phyloP scores from a whole-genome alignment of 1,140 invertebrate genomes.

The Scaptomyza hsui region DNA sequence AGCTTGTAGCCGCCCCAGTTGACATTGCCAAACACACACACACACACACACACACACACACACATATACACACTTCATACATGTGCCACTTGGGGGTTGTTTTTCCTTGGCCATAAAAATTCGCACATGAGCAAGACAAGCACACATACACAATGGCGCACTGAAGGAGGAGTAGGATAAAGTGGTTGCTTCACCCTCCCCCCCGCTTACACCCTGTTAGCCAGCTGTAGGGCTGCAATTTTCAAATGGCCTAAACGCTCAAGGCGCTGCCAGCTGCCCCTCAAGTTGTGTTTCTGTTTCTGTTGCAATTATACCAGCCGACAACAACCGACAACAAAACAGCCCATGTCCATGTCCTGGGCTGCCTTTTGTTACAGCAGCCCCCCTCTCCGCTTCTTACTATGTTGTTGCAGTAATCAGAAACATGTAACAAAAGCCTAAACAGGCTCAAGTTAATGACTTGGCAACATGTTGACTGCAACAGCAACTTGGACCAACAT shows the following conservation, averaged over 20 bases:
- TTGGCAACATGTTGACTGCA: constrained; percentile 76
- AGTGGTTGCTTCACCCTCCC: constrained; percentile 57
- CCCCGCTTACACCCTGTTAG: background rate
- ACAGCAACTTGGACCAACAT: constrained; percentile 53
- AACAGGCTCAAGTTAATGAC: constrained; percentile 81
- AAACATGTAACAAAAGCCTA: constrained; percentile 79
- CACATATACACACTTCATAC: constrained; percentile 23
- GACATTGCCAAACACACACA: constrained; percentile 67
- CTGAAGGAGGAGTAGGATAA: constrained; percentile 10
- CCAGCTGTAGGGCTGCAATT: constrained; percentile 59
- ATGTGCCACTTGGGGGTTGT: constrained; percentile 72
- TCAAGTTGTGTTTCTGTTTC: constrained; percentile 29
- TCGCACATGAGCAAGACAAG: constrained; percentile 69
- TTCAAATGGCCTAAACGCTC: constrained; percentile 80
- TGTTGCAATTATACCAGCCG: constrained; percentile 50
- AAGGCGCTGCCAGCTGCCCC: constrained; percentile 59
- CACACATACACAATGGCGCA: constrained; percentile 59
- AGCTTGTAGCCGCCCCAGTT: constrained; percentile 80
- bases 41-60: constrained; percentile 29
- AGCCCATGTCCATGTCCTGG: constrained; percentile 68
- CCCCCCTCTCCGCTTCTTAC: background rate
- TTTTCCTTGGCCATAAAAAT: constrained; percentile 73
- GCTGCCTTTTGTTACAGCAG: constrained; percentile 62
- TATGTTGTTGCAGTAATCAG: constrained; percentile 64
- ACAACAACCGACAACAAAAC: constrained; percentile 47